Conservation (phyloP, 2,888 invertebrate species). For the Cryptus armator region DNA sequence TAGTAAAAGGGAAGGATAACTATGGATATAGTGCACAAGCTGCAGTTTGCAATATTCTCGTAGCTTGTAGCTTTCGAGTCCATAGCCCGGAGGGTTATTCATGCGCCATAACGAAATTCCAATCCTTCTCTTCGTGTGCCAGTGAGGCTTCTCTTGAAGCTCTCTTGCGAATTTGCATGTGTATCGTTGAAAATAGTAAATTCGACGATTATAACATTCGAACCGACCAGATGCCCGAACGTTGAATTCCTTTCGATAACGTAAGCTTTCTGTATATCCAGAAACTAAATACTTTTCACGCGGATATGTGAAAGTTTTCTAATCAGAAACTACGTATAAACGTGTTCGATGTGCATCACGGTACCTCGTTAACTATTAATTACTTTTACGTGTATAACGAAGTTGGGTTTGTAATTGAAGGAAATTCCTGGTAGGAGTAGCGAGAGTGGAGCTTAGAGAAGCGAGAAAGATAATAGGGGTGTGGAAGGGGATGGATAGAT, state of each 20-base stretch:
- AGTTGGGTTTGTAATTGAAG: conserved; percentile 56
- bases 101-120: conserved; percentile 8
- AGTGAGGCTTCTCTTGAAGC: background rate
- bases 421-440: conserved; percentile 38
- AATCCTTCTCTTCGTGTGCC: background rate
- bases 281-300: background rate
- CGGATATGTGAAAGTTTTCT: conserved; percentile 49
- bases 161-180: background rate
- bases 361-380: conserved; percentile 59
- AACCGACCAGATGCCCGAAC: background rate
- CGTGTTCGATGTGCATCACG: conserved; percentile 39
- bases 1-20: background rate
- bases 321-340: conserved; percentile 41
- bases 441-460: conserved; percentile 10
- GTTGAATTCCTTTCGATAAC: background rate
- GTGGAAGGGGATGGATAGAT: background rate
- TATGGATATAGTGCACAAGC: background rate
- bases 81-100: conserved; percentile 9
- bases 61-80: background rate
- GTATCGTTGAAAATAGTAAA: background rate
- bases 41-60: background rate
- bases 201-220: background rate
- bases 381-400: conserved; percentile 58
- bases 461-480: conserved; percentile 14
- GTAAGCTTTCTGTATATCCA: background rate